These are phyloP conservation scores for Tetheella fluctuosa DNA, from an alignment of 2,888 invertebrate genomes.

Conservation along the genomic window DNA sequence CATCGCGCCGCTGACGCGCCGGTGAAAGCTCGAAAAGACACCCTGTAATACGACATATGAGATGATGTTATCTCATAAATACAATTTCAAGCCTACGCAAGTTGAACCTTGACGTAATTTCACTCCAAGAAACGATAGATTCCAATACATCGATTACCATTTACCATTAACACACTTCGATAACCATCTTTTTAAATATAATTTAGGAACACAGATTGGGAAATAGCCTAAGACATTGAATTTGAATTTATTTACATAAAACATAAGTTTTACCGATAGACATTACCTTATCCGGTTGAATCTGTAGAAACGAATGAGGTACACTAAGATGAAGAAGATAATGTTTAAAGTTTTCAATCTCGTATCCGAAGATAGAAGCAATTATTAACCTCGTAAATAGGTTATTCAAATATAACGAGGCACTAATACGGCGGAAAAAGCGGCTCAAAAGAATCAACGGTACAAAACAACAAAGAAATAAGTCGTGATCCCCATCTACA, in stretches of 20 bases:
- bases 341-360: conserved; percentile 48
- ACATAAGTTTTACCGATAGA: background rate
- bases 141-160: conserved; percentile 56
- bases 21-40: conserved; percentile 78
- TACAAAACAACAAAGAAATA: conserved; percentile 74
- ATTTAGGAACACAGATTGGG: background rate
- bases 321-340: conserved; percentile 25
- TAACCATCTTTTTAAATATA: conserved; percentile 40
- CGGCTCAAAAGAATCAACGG: conserved; percentile 62
- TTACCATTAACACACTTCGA: conserved; percentile 45
- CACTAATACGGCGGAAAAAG: conserved; percentile 67
- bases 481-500: conserved; percentile 76
- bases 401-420: conserved; percentile 76
- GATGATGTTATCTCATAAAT: conserved; percentile 68
- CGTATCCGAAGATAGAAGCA: conserved; percentile 55
- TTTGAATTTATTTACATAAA: conserved; percentile 10
- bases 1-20: conserved; percentile 61
- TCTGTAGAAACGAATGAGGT: background rate
- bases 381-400: conserved; percentile 65
- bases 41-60: conserved; percentile 63
- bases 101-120: conserved; percentile 48
- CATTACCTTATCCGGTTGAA: background rate
- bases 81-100: conserved; percentile 75
- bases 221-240: conserved; percentile 15
- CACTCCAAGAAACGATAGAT: conserved; percentile 41